Percentiles rank a stretch among this genome's conserved stretches.
Conservation (phyloP, 2,113 vertebrate genomes). For the Vombatus ursinus region DNA sequence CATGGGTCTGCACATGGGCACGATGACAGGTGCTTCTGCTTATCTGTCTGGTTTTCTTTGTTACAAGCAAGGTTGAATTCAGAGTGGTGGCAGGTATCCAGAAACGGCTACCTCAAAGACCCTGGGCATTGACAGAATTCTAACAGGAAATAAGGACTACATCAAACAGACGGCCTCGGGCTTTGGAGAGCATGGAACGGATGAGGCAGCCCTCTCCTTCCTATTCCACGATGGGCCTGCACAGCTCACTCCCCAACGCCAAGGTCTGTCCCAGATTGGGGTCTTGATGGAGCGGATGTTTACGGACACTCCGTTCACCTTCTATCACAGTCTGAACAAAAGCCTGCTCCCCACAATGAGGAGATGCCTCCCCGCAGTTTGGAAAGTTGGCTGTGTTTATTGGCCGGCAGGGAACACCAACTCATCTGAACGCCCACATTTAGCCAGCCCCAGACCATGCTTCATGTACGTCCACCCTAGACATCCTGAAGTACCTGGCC, state of each 20-base stretch:
- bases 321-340: neutral
- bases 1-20: neutral
- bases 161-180: neutral
- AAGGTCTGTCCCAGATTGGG: neutral
- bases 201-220: neutral
- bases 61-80: neutral
- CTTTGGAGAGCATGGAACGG: neutral
- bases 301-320: neutral
- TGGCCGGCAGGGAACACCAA: neutral
- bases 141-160: neutral
- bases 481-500: neutral
- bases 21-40: neutral
- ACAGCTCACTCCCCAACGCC: neutral
- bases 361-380: neutral
- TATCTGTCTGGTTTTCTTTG: neutral
- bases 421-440: neutral
- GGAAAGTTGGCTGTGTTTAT: neutral
- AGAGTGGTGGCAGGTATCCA: neutral
- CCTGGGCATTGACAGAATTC: neutral
- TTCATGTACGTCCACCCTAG: neutral
- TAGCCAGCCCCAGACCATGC: neutral
- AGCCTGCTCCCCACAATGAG: neutral
- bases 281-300: neutral
- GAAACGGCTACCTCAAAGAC: neutral
- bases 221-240: neutral